Conservation (phyloP, 2,113 vertebrate genomes). For the Halcyon malimbica region DNA sequence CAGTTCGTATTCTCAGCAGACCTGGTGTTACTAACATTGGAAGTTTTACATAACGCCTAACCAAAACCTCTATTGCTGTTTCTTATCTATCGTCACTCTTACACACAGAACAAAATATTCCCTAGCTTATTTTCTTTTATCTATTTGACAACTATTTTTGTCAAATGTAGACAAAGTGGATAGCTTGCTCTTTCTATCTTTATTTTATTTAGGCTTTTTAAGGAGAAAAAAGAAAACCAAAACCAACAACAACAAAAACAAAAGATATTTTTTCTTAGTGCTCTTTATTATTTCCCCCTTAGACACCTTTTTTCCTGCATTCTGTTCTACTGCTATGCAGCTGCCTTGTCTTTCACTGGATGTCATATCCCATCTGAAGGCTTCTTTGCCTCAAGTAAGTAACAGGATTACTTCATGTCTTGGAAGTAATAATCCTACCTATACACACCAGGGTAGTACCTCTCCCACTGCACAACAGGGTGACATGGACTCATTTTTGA, state of each 20-base stretch:
- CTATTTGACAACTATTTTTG: not conserved
- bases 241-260: not conserved
- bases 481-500: not conserved
- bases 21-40: not conserved
- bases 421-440: not conserved
- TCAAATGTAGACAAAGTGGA: not conserved
- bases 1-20: accelerated
- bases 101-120: not conserved
- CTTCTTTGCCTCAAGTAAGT: not conserved
- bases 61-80: not conserved
- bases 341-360: not conserved
- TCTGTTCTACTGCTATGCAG: not conserved
- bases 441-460: not conserved
- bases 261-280: not conserved
- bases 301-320: not conserved
- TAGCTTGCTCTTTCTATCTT: not conserved
- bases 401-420: not conserved
- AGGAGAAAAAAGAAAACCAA: not conserved
- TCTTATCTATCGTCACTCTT: not conserved
- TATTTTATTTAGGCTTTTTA: not conserved
- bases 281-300: not conserved
- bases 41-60: not conserved
- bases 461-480: accelerated
- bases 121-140: not conserved
- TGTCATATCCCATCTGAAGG: not conserved